Conservation (phyloP, 1,140 invertebrate genomes). For the Caerostris darwini region DNA sequence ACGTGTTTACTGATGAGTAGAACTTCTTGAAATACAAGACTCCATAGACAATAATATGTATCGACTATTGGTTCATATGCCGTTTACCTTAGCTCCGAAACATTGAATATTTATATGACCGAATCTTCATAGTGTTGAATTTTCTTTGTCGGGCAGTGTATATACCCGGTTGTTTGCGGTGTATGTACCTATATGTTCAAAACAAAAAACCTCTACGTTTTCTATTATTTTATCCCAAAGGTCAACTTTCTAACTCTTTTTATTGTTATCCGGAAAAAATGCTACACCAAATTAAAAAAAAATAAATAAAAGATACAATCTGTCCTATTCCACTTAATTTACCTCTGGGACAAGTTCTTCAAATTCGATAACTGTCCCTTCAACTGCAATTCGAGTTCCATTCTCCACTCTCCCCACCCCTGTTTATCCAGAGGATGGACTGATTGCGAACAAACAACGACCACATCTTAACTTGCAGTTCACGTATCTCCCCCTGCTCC, state of each 20-base stretch:
- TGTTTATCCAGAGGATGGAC: background rate
- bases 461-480: background rate
- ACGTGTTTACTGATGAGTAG: no score
- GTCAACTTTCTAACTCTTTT: background rate
- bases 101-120: no score
- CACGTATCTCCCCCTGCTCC: background rate
- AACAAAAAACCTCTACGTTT: no score
- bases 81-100: no score
- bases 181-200: no score
- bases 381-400: constrained; percentile 5
- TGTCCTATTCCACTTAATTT: background rate
- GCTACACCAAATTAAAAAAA: background rate
- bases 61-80: no score
- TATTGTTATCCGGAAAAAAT: background rate
- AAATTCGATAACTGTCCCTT: background rate
- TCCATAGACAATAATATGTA: no score
- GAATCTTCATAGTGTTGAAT: no score
- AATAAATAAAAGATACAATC: background rate
- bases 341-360: background rate
- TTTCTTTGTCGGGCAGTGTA: no score
- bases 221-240: no score
- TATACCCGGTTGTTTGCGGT: no score
- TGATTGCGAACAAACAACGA: constrained; percentile 25
- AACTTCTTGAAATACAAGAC: no score
- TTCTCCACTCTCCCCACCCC: background rate